Evolutionary conservation across 2,888 invertebrate species (phyloP), one percentile per base, ranked within the genome.

Genomic region (Dryocosmus kuriphilus): DNA sequence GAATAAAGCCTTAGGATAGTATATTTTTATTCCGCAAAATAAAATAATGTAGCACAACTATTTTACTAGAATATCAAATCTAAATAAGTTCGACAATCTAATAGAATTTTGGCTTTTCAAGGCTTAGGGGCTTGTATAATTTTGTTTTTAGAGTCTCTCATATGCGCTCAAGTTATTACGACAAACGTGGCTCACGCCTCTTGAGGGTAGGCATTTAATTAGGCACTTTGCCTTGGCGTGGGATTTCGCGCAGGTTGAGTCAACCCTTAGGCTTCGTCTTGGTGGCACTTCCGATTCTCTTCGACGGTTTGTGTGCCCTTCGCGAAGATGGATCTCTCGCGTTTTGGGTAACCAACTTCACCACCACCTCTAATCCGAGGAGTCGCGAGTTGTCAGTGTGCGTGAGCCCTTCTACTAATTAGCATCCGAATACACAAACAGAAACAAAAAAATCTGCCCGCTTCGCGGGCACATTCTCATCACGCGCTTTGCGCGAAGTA

Each of bases 201-300:
- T 83, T 81, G 80, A 83, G 83, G 80, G 80, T 83, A 85, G 81
- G 80, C 83, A 81, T 82, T 86, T 86, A 86, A 86, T 86, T 86
- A 86, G 84, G 80, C 84, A 79, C 81, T 79, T 76, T 75, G 77
- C 71, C 76, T 79, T 65, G 78, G 80, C 84, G 84, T 84, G 86
- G 83, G 84, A 85, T 78, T 80, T 80, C 76, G 79, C 76, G 79
- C 83, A 81, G 83, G 82, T 85, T 85, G 84, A 83, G 79, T 84
- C 85, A 86, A 85, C 85, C 57, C 57, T 41, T 41, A 38, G 60
- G 57, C 41, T 38, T 8, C 22, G 61, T 38, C 60, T 55, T 61
- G 32, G 32, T 60, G 74, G 38, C 60, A 74, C 60, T 74, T 57
- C 38, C 74, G 38, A 74, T 74, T 57, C 38, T 60, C 60, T 35